Base-by-base conservation (phyloP, 2,888 invertebrate genomes). In the Mimas tiliae region DNA sequence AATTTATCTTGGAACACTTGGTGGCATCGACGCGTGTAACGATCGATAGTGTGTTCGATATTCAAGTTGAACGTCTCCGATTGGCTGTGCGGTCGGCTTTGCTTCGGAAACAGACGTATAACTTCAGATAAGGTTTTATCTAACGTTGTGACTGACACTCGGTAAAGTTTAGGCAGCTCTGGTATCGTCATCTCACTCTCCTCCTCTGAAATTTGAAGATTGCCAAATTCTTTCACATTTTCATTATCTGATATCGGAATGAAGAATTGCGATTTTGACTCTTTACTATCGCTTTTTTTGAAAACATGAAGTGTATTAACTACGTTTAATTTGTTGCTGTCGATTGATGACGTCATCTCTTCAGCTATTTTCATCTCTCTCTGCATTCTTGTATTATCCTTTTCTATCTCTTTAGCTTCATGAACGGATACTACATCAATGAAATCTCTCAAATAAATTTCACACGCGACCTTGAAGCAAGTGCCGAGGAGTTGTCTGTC, bases 1-100 rank as follows among this genome's bases (percentile, higher is more conserved):
- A 91, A 69, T 73, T 93, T 93, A 42, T 94, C 94, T 83, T 92
- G 90, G 42, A 94, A 94, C 0, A 94, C 93, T 82, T 93, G 91
- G 58, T 93, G 94, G 45, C 94, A 94, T 34, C 93, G 79, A 11
- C 89, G 77, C 0, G 94, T 94, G 33, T 94, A 94, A 66, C 92
- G 85, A 16, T 94, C 94, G 65, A 94, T 87, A 0, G 93, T 93
- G 8, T 91, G 90, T 76, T 93, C 91, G 0, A 86, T 75, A 14
- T 86, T 90, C 34, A 93, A 72, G 70, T 80, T 89, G 63, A 92
- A 93, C 70, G 89, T 93, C 66, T 94, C 94, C 0, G 94, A 93
- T 73, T 94, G 94, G 69, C 94, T 94, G 47, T 94, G 73, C 14
- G 94, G 94, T 58, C 94, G 72, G 53, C 83, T 91, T 66, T 94